Evolutionary conservation across 2,113 vertebrate genomes (phyloP), one percentile per base, ranked within the genome.

Genomic region (Bubo bubo): DNA sequence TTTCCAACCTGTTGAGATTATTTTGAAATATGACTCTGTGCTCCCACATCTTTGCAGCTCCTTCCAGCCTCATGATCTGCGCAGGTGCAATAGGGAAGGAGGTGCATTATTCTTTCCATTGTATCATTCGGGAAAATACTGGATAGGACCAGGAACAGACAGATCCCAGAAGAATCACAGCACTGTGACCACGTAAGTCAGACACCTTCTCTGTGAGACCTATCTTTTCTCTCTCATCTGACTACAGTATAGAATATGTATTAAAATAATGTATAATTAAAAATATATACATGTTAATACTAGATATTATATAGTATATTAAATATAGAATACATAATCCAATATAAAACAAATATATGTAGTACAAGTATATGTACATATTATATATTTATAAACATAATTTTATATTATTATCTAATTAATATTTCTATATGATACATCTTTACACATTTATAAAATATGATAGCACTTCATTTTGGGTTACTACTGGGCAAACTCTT

Each of bases 181-280:
- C 32, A 79, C 12, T 6, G 12, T 77, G 30, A 45, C 7, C 7
- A 19, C 0, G 0, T 53, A 70, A 77, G 14, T 64, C 60, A 75
- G 47, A n/a, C 6, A 67, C 19, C 17, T 58, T 34, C 16, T 63
- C 28, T 47, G 32, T 2, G 3, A 62, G 37, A 71, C 10, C 23
- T 52, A 10, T n/a, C 26, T 55, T 50, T 81, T 49, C 16, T 53
- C 43, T 82, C 49, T 79, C n/a, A 52, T 50, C 14, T 52, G 49
- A 85, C 6, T 23, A 55, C 0, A 1, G 49, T 52, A 56, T 23
- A 59, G 15, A 62, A 11, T 21, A 30, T 8, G 6, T 39, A 35
- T 11, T 27, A 63, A 6, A 34, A 41, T 22, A 60, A 80, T 34
- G 15, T 28, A 10, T 6, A 41, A 35, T 43, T 43, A 15, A 43